Evolutionary conservation across 2,797 vertebrate genomes (phyloP), one percentile per base, ranked within the genome.

Genomic region (Scomberomorus guttatus): DNA sequence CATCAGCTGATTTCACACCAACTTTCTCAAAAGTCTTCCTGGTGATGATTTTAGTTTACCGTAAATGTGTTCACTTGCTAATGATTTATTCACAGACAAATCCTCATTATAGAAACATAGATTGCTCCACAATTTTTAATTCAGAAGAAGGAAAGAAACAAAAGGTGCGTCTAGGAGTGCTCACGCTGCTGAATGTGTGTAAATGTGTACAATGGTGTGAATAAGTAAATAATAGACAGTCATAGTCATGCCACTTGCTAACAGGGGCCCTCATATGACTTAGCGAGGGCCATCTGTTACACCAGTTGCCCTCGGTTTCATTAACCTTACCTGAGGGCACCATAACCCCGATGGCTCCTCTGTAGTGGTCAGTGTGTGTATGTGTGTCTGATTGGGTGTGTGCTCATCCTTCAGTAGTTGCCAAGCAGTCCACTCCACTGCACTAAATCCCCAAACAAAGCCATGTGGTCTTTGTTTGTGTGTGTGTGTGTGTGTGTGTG

Each of bases 261-360:
- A 70, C 74, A 42, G 68, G 55, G 68, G 72, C 51, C 75, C 79
- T 93, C 80, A 79, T 87, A 82, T 83, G 89, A 87, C 87, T 88
- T 63, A 68, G 60, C 51, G 11, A 68, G 75, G 84, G 25, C 89
- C 93, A 93, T 93, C 92, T 94, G 92, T 80, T 86, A 69, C 85
- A 75, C 76, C 18, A 56, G 64, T 82, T 75, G 81, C 72, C 84
- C 80, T 75, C 68, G 0, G 59, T 89, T 82, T 90, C 92, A 93
- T 93, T 93, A 93, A 75, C 75, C 76, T 63, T 29, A 27, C 39
- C 72, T 71, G 80, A 89, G 90, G 90, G 83, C 92, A 84, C 76
- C 81, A 62, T 92, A 90, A 94, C 93, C 90, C 77, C 17, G 17
- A 57, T 81, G 85, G 79, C 89, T 84, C 51, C 50, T 29, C 73